Evolutionary conservation across 2,888 invertebrate species (phyloP).

Genomic region (Calliphora vomitoria): DNA sequence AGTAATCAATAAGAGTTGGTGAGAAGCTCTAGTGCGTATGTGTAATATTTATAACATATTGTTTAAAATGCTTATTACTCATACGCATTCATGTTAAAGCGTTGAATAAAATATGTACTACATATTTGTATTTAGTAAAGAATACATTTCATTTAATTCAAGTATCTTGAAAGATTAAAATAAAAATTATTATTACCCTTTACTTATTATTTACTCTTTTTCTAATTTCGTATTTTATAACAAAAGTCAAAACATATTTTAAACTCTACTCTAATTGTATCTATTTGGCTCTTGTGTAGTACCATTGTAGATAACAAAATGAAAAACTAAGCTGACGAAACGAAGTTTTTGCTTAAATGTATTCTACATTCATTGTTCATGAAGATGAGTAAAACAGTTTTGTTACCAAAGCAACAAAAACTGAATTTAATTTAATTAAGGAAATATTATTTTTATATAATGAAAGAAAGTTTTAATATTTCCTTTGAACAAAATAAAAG

Average conservation of each 20-base stretch:
- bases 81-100: too few relatives aligned
- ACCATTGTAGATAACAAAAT: neutral
- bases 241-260: conserved; percentile 14
- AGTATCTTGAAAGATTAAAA: too few relatives aligned
- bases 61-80: too few relatives aligned
- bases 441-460: neutral
- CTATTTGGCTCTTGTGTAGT: neutral
- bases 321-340: neutral
- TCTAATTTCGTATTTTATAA: neutral
- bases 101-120: too few relatives aligned
- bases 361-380: neutral
- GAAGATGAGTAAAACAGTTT: neutral
- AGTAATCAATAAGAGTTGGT: too few relatives aligned
- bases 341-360: conserved; percentile 12
- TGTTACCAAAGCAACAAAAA: neutral
- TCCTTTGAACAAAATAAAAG: neutral
- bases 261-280: neutral
- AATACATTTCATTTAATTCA: too few relatives aligned
- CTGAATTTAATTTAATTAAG: conserved; percentile 40
- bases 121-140: too few relatives aligned
- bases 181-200: neutral
- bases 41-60: too few relatives aligned
- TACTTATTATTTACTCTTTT: neutral
- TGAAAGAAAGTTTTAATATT: neutral
- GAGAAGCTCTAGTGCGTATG: too few relatives aligned